phyloP scores from a whole-genome alignment of 2,113 vertebrate species.

The Caracal caracal region DNA sequence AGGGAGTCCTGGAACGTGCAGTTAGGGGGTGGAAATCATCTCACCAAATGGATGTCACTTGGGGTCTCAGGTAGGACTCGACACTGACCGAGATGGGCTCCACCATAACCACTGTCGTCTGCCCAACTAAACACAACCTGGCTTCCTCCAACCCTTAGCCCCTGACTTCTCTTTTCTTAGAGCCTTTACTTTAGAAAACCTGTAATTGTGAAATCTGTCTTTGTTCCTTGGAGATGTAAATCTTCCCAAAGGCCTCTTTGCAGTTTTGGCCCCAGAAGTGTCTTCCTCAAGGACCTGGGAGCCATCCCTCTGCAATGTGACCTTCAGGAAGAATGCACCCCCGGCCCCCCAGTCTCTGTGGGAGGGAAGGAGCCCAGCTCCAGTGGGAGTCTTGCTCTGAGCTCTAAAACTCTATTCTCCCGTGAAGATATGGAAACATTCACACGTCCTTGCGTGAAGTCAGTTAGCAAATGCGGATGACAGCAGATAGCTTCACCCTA shows the following conservation, averaged over 20 bases:
- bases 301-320: neutral
- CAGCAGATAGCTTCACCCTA: fast-evolving
- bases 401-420: neutral
- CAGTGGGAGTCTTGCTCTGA: neutral
- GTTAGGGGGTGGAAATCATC: neutral
- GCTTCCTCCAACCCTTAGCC: neutral
- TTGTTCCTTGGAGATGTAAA: neutral
- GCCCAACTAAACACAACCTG: neutral
- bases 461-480: neutral
- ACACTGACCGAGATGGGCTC: neutral
- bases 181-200: neutral
- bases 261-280: no score
- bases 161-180: neutral
- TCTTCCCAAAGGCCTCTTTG: neutral
- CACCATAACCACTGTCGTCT: no score
- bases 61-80: no score
- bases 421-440: fast-evolving
- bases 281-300: neutral
- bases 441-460: neutral
- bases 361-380: neutral
- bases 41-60: fast-evolving
- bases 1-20: neutral
- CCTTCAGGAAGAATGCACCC: neutral
- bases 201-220: neutral
- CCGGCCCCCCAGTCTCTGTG: no score